These are phyloP conservation scores for Calameuta filiformis DNA, from an alignment of 2,888 invertebrate species.

Conservation along the genomic window DNA sequence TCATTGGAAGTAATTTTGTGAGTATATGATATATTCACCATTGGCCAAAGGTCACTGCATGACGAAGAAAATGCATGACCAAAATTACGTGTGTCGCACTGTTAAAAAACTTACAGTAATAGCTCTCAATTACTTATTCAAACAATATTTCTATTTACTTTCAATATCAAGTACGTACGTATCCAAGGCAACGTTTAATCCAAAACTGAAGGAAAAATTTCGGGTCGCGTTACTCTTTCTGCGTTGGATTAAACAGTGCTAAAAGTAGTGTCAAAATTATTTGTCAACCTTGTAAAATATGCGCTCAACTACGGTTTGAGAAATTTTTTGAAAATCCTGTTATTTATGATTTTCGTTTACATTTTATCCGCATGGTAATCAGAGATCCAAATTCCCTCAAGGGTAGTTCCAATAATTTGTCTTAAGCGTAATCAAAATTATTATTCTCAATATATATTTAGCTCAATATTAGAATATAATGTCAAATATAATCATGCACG, in stretches of 20 bases:
- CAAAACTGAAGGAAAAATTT: background rate
- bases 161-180: background rate
- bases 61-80: constrained; percentile 19
- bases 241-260: background rate
- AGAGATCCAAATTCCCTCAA: background rate
- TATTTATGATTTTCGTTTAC: background rate
- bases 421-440: too few species aligned
- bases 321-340: background rate
- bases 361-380: background rate
- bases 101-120: background rate
- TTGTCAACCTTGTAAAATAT: background rate
- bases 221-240: background rate
- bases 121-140: background rate
- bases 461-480: background rate
- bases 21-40: constrained; percentile 54
- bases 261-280: background rate
- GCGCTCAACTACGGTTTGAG: background rate
- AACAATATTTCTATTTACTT: background rate
- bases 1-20: constrained; percentile 65
- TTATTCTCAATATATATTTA: background rate
- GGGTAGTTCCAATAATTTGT: background rate
- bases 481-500: background rate
- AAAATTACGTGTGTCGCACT: background rate
- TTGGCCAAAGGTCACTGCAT: constrained; percentile 45
- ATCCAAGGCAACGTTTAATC: background rate